Conservation (phyloP, 2,797 vertebrate species). For the Siniperca scherzeri region DNA sequence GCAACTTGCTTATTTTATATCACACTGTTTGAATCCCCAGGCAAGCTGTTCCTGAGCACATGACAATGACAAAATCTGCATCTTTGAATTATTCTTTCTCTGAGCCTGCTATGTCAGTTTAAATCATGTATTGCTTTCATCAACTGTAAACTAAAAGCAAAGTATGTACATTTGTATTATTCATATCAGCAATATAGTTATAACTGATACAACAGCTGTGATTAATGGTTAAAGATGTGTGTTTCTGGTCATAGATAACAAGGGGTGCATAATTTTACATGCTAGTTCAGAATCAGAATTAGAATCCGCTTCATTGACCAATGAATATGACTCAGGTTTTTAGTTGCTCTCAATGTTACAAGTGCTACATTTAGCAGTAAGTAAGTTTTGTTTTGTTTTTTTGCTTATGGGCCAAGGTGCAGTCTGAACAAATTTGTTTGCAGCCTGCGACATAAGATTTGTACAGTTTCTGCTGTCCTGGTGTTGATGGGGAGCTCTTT, state of each 20-base stretch:
- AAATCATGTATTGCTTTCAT: conserved; percentile 39
- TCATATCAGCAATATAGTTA: conserved; percentile 35
- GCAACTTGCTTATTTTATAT: conserved; percentile 8
- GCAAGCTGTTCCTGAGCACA: conserved; percentile 24
- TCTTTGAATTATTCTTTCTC: conserved; percentile 46
- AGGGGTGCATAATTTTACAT: background rate
- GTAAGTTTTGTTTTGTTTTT: too few relatives aligned
- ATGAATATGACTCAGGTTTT: too few relatives aligned
- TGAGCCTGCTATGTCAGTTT: conserved; percentile 21
- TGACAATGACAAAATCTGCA: conserved; percentile 19
- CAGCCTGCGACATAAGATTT: too few relatives aligned
- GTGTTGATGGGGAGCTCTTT: too few relatives aligned
- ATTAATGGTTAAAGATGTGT: background rate
- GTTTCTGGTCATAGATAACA: conserved; percentile 1
- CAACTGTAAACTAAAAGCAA: conserved; percentile 37
- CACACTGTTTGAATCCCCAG: conserved; percentile 22
- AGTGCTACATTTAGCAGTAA: too few relatives aligned
- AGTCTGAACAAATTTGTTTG: too few relatives aligned
- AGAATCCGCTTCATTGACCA: too few relatives aligned
- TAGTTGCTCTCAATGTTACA: too few relatives aligned
- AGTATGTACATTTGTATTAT: conserved; percentile 36
- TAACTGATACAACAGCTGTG: conserved; percentile 9
- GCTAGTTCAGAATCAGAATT: background rate
- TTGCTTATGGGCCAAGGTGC: too few relatives aligned
- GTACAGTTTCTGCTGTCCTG: too few relatives aligned